These are phyloP conservation scores for Phataginus tricuspis DNA, from an alignment of 2,797 vertebrate species.

Conservation along the genomic window DNA sequence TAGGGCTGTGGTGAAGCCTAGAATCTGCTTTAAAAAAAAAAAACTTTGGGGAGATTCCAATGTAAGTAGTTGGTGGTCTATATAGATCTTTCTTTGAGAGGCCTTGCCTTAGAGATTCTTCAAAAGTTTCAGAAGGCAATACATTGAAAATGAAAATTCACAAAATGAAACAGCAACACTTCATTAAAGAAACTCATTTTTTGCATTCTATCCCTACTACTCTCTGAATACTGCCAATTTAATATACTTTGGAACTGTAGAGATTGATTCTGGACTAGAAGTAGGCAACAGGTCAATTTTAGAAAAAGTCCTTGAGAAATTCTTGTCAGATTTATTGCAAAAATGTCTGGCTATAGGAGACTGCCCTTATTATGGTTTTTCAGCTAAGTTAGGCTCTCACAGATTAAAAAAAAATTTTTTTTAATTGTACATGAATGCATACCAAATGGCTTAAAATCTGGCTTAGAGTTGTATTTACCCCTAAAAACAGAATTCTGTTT, in stretches of 20 bases:
- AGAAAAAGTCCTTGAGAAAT: constrained; percentile 19
- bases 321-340: not conserved
- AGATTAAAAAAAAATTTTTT: not conserved
- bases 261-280: constrained; percentile 8
- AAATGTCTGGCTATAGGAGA: not conserved
- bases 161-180: not conserved
- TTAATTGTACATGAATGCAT: not conserved
- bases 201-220: not conserved
- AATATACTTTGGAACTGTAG: not conserved
- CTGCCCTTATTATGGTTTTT: not conserved
- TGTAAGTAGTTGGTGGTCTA: not conserved
- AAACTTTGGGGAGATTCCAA: not conserved
- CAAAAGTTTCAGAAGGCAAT: not conserved
- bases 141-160: not conserved
- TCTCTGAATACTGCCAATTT: not conserved
- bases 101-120: not conserved
- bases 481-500: not conserved
- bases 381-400: not conserved
- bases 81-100: not conserved
- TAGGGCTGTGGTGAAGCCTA: not conserved
- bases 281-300: not conserved
- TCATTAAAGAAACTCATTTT: not conserved
- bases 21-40: not conserved
- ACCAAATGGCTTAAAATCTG: not conserved
- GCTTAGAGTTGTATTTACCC: not conserved